A percentile compares a stretch with the other conserved stretches of the same genome.
Conservation (phyloP, 2,113 vertebrate genomes). For the Heliornis fulica region DNA sequence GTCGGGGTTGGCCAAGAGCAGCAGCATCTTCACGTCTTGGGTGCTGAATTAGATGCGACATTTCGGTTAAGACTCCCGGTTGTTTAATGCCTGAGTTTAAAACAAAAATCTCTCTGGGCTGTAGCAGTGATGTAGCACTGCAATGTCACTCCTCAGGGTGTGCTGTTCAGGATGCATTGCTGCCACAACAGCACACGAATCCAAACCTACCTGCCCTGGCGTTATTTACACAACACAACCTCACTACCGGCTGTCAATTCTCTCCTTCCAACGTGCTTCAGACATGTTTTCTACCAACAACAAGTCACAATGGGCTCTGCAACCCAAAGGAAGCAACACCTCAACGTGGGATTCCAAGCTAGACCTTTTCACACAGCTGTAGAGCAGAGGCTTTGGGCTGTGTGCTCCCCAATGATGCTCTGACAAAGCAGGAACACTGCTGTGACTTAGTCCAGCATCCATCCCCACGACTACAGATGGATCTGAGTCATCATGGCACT, state of each 20-base stretch:
- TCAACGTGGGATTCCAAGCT: neutral
- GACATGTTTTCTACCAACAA: neutral
- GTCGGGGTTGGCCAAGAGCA: constrained; percentile 2
- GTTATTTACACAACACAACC: neutral
- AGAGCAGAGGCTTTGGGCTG: neutral
- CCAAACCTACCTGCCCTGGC: neutral
- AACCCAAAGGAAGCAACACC: neutral
- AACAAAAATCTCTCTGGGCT: neutral
- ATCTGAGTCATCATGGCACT: neutral
- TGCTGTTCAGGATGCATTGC: too few species aligned
- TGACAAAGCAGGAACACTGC: neutral
- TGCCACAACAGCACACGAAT: neutral
- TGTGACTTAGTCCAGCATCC: neutral
- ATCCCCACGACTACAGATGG: neutral
- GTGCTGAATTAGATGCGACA: constrained; percentile 8
- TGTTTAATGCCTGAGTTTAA: neutral
- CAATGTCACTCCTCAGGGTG: too few species aligned
- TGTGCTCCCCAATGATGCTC: neutral
- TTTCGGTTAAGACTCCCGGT: constrained; percentile 15
- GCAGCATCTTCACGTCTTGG: neutral
- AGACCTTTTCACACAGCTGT: neutral
- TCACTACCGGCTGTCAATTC: neutral
- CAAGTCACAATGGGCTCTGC: neutral
- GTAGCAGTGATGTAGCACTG: neutral
- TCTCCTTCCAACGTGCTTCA: neutral